Evolutionary conservation across 2,113 vertebrate genomes (phyloP).

Genomic region (Tetraodon nigroviridis): DNA sequence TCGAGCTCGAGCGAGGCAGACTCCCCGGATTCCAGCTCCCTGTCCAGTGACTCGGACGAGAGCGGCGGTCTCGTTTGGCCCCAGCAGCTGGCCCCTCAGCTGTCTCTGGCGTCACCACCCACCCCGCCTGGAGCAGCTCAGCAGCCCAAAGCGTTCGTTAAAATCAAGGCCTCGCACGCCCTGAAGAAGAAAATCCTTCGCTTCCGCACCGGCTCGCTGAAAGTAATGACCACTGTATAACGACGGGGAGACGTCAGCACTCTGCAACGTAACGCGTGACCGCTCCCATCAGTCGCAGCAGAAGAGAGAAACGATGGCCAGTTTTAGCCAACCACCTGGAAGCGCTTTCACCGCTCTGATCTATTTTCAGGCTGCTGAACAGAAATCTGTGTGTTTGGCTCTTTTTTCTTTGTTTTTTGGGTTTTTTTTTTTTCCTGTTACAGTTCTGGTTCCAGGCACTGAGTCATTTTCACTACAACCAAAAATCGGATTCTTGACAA

Average conservation of each 20-base stretch:
- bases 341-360: no score
- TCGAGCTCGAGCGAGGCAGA: slow-evolving; percentile 82
- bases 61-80: slow-evolving; percentile 89
- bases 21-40: slow-evolving; percentile 79
- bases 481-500: no score
- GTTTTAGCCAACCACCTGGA: no score
- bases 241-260: slow-evolving; percentile 10
- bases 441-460: no score
- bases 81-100: slow-evolving; percentile 80
- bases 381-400: no score
- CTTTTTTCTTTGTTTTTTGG: no score
- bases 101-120: slow-evolving; percentile 53
- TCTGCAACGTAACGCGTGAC: no score
- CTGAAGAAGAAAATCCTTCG: slow-evolving; percentile 91
- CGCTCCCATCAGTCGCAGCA: no score
- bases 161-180: slow-evolving; percentile 90
- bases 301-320: no score
- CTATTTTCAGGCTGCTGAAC: no score
- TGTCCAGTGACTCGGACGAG: slow-evolving; percentile 85
- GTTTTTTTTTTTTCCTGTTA: no score
- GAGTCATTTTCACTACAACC: no score
- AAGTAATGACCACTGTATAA: slow-evolving; percentile 93
- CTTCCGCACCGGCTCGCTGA: slow-evolving; percentile 87
- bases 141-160: slow-evolving; percentile 83
- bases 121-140: slow-evolving; percentile 50